A percentile compares a stretch with the other conserved stretches of the same genome.
Evolutionary conservation across 2,797 vertebrate species (phyloP).

Genomic region (Kryptopterus vitreolus): DNA sequence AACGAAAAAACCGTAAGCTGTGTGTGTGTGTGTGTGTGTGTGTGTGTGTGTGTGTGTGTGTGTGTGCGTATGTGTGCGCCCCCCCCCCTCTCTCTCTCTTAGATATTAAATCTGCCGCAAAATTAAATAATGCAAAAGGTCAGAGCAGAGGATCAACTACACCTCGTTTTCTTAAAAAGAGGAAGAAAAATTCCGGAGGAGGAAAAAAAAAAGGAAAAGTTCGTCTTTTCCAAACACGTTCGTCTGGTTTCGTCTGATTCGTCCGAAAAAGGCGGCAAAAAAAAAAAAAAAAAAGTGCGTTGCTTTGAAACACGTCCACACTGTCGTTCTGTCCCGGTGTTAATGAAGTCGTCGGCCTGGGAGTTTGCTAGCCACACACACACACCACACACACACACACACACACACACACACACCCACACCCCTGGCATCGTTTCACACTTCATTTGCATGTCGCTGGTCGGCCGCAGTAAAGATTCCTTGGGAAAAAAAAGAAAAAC

Average conservation of each 20-base stretch:
- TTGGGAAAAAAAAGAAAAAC: slow-evolving; percentile 65
- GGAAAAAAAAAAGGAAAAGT: too few relatives aligned
- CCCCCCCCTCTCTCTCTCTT: background rate
- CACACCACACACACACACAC: slow-evolving; percentile 3
- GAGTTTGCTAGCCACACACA: slow-evolving; percentile 10
- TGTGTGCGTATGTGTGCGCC: background rate
- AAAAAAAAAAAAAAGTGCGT: too few relatives aligned
- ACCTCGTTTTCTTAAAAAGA: background rate
- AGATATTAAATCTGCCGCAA: slow-evolving; percentile 23
- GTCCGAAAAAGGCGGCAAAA: too few relatives aligned
- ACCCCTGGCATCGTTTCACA: slow-evolving; percentile 56
- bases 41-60: too few relatives aligned
- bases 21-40: too few relatives aligned
- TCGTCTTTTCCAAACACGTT: too few relatives aligned
- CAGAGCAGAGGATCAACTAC: slow-evolving; percentile 1
- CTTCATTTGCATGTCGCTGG: slow-evolving; percentile 64
- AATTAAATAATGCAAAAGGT: slow-evolving; percentile 16
- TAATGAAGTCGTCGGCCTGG: slow-evolving; percentile 41
- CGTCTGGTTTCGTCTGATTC: too few relatives aligned
- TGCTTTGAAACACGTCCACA: slow-evolving; percentile 3
- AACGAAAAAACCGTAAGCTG: too few relatives aligned
- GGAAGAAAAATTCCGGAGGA: too few relatives aligned
- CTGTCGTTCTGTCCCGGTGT: slow-evolving; percentile 35
- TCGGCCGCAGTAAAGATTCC: slow-evolving; percentile 67
- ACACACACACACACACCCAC: slow-evolving; percentile 12